phyloP scores from a whole-genome alignment of 2,113 vertebrate genomes.

The Hippocampus mohnikei region DNA sequence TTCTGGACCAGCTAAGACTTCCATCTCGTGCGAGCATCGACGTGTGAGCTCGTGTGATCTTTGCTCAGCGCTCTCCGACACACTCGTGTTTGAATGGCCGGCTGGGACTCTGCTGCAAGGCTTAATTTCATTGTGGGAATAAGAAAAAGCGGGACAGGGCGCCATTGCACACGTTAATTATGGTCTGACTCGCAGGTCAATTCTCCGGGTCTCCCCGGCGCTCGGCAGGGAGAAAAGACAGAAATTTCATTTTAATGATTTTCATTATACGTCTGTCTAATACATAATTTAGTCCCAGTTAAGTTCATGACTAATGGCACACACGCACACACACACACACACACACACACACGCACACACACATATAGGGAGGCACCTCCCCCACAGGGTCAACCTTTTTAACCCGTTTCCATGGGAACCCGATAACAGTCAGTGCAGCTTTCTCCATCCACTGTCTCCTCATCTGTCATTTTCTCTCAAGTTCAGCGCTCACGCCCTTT shows the following conservation, averaged over 20 bases:
- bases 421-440: conserved; percentile 39
- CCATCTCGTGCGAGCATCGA: background rate
- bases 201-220: conserved; percentile 55
- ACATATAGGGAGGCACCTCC: conserved; percentile 24
- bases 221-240: conserved; percentile 60
- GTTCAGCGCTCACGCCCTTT: conserved; percentile 31
- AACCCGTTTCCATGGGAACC: conserved; percentile 71
- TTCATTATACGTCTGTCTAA: conserved; percentile 68
- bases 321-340: conserved; percentile 9
- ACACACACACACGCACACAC: conserved; percentile 7
- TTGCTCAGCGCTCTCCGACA: conserved; percentile 36
- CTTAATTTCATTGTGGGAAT: conserved; percentile 67
- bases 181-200: conserved; percentile 69
- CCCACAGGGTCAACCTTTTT: conserved; percentile 59
- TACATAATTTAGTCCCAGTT: conserved; percentile 70
- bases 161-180: conserved; percentile 65
- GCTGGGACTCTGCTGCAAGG: conserved; percentile 42
- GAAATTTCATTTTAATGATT: conserved; percentile 67
- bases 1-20: background rate
- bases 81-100: conserved; percentile 56
- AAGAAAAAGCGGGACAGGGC: conserved; percentile 48
- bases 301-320: conserved; percentile 53
- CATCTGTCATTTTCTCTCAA: conserved; percentile 39
- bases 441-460: conserved; percentile 32
- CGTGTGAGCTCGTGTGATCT: conserved; percentile 20